Evolutionary conservation across 2,797 vertebrate species (phyloP).

Genomic region (Trichosurus vulpecula): DNA sequence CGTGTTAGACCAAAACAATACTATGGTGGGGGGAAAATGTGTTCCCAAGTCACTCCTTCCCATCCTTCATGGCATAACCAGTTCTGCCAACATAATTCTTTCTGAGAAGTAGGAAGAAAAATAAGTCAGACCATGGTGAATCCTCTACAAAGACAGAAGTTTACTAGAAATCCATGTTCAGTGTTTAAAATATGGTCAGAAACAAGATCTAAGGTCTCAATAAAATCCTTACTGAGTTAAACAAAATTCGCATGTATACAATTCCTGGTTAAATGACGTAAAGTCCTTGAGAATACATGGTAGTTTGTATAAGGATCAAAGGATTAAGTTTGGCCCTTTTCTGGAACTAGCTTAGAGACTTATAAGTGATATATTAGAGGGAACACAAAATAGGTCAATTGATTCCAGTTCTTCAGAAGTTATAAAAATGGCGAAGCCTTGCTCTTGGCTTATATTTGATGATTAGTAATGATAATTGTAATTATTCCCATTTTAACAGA

Average conservation of each 20-base stretch:
- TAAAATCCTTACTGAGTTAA: background rate
- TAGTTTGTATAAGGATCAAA: background rate
- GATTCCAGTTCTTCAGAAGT: background rate
- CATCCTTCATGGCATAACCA: background rate
- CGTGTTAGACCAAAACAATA: conserved; percentile 16
- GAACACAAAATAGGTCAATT: background rate
- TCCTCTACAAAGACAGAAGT: background rate
- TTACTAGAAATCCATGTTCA: background rate
- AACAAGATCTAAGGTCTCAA: background rate
- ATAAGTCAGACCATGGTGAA: background rate
- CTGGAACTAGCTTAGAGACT: background rate
- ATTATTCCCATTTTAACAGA: background rate
- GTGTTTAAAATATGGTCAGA: background rate
- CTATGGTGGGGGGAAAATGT: background rate
- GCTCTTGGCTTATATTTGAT: background rate
- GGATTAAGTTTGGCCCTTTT: background rate
- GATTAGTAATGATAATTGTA: background rate
- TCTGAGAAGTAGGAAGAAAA: background rate
- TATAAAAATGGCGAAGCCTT: background rate
- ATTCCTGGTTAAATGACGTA: background rate
- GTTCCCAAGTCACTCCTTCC: background rate
- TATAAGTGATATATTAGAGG: background rate
- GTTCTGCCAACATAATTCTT: background rate
- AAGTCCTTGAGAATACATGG: background rate
- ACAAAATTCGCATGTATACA: background rate